Conservation (phyloP, 2,797 vertebrate genomes). For the Tamandua tetradactyla region DNA sequence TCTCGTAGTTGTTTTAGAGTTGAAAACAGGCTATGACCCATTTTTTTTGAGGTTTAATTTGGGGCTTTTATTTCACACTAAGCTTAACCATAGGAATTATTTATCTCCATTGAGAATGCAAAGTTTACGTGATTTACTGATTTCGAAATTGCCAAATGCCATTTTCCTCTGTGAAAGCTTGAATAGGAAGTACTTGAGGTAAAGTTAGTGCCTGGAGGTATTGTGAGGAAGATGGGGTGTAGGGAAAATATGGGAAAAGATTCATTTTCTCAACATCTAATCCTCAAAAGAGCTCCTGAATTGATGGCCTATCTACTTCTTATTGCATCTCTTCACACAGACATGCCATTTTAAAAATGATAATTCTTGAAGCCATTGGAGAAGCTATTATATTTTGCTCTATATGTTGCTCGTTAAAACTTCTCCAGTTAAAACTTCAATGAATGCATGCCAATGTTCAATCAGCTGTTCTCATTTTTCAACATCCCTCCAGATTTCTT, state of each 20-base stretch:
- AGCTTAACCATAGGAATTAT: neutral
- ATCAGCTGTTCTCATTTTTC: constrained; percentile 50
- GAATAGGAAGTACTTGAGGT: neutral
- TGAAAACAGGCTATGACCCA: neutral
- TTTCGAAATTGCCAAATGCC: constrained; percentile 41
- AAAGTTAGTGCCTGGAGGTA: neutral
- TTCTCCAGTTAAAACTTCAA: constrained; percentile 57
- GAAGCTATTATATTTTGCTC: constrained; percentile 60
- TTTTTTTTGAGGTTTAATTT: neutral
- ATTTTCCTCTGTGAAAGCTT: constrained; percentile 16
- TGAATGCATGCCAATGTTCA: constrained; percentile 40
- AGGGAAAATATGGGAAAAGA: neutral
- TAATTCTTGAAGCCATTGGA: constrained; percentile 4
- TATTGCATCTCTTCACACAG: neutral
- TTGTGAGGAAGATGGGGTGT: neutral
- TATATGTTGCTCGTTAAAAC: constrained; percentile 60
- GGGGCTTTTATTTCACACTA: neutral
- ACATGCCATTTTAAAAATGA: neutral
- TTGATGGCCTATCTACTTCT: neutral
- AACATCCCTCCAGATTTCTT: constrained; percentile 43
- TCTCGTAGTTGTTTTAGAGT: neutral
- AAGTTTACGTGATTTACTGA: constrained; percentile 29
- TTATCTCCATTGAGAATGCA: constrained; percentile 13
- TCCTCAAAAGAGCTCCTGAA: constrained; percentile 38
- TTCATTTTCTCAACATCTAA: constrained; percentile 36